phyloP scores from a whole-genome alignment of 2,888 invertebrate genomes.

The Germaria angustata region DNA sequence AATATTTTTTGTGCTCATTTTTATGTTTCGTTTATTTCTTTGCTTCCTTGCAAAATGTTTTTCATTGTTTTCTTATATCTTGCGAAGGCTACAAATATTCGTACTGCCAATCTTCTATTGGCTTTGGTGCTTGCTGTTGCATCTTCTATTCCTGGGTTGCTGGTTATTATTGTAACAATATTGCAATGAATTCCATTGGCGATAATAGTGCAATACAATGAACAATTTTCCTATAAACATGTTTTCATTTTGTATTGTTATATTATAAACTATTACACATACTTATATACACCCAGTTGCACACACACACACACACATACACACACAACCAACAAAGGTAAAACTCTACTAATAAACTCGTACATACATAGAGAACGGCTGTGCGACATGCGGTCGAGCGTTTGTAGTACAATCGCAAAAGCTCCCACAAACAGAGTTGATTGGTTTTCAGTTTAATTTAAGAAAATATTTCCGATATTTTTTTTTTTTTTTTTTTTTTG shows the following conservation, averaged over 20 bases:
- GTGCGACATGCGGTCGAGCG: not conserved
- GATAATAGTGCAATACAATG: slow-evolving; percentile 46
- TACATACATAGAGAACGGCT: slow-evolving; percentile 3
- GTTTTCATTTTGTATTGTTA: slow-evolving; percentile 50
- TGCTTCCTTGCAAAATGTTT: slow-evolving; percentile 55
- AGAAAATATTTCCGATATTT: slow-evolving; percentile 2
- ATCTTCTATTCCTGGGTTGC: slow-evolving; percentile 12
- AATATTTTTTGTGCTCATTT: slow-evolving; percentile 32
- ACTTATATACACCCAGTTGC: not conserved
- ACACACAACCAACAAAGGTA: not conserved
- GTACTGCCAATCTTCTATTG: slow-evolving; percentile 15
- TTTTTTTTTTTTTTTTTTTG: slow-evolving; percentile 1
- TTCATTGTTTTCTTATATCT: slow-evolving; percentile 59
- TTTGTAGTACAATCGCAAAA: not conserved
- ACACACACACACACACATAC: not conserved
- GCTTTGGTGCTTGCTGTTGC: not conserved
- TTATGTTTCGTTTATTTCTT: slow-evolving; percentile 38
- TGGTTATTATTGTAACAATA: slow-evolving; percentile 40
- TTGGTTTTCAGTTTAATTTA: slow-evolving; percentile 63
- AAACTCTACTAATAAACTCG: slow-evolving; percentile 18
- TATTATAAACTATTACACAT: not conserved
- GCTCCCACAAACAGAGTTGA: slow-evolving; percentile 66
- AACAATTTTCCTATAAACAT: slow-evolving; percentile 51
- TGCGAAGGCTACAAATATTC: not conserved
- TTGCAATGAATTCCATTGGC: slow-evolving; percentile 36